These are phyloP conservation scores for Allacma fusca DNA, from an alignment of 2,888 invertebrate genomes.

Conservation along the genomic window DNA sequence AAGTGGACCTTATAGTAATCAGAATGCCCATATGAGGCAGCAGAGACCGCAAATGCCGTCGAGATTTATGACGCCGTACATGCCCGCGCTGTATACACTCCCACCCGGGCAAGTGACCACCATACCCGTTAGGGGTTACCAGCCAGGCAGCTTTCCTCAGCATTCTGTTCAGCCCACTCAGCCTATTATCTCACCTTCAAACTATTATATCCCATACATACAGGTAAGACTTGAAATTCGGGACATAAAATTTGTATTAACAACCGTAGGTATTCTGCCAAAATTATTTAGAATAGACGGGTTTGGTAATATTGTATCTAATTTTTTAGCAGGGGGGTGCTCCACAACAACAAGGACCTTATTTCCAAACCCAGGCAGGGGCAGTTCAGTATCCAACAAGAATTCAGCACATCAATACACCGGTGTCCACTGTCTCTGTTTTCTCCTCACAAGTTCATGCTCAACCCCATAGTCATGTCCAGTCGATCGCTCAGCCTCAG, in stretches of 20 bases:
- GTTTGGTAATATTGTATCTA: too few species aligned
- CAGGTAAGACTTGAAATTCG: too few species aligned
- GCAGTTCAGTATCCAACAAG: neutral
- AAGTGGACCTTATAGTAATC: constrained; percentile 17
- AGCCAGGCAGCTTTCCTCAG: neutral
- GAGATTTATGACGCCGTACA: neutral
- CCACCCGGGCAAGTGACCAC: neutral
- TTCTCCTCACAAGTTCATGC: constrained; percentile 19
- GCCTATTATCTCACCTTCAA: constrained; percentile 8
- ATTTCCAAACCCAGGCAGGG: neutral
- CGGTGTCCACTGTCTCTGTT: neutral
- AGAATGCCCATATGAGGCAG: neutral
- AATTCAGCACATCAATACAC: neutral
- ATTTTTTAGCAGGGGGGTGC: constrained; percentile 9
- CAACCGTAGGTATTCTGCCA: too few species aligned
- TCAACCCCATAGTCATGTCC: constrained; percentile 22
- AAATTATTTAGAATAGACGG: too few species aligned
- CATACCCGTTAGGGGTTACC: neutral
- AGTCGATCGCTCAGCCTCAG: constrained; percentile 47
- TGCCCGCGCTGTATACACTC: neutral
- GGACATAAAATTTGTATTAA: too few species aligned
- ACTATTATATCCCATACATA: neutral
- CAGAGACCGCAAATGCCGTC: neutral
- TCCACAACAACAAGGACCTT: neutral
- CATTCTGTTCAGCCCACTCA: constrained; percentile 11